Base-by-base conservation (phyloP, 2,113 vertebrate species). In the Ageneiosus marmoratus region DNA sequence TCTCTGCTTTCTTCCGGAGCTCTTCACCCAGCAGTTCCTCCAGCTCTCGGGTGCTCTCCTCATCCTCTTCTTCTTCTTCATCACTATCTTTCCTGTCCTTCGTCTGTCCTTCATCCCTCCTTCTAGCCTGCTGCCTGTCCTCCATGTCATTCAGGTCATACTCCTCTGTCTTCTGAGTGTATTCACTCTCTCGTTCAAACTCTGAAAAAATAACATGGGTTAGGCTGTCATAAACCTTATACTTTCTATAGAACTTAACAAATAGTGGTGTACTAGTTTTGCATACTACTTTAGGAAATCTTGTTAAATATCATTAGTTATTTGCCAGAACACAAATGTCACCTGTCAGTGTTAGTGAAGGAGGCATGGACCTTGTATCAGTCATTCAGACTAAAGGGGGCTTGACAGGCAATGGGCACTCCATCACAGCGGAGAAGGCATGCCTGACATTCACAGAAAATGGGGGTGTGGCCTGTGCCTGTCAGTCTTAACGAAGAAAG, bases 11-110 rank as follows among this genome's bases (percentile, higher is more conserved):
- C 83, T 91, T 92, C 53, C 81, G 86, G 63, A 91, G 89, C 87
- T 91, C 89, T 29, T 89, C 87, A 0, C 89, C 89, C 1, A 93
- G 87, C 46, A 93, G 89, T 84, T 91, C 88, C 74, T 92, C 90
- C 0, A 92, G 86, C 86, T 93, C 90, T 81, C 87, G 89, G 15
- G 89, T 89, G 51, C 88, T 86, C 12, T 91, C 87, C 50, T 78
- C 83, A 22, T 81, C 89, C 12, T 91, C 84, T 32, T 87, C 83
- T 29, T 89, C 82, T 32, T 88, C 84, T 24, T 80, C 44, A 16
- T 82, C 77, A 0, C 13, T 86, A 34, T 72, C 55, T 46, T 83
- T 56, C 37, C 53, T 74, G 32, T 58, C 82, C n/a, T 77, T 37
- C 53, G 53, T 73, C 32, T 84, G 75, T 37, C 34, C 75, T 73